Evolutionary conservation across 2,797 vertebrate species (phyloP).

Genomic region (Sebastes oblongus): DNA sequence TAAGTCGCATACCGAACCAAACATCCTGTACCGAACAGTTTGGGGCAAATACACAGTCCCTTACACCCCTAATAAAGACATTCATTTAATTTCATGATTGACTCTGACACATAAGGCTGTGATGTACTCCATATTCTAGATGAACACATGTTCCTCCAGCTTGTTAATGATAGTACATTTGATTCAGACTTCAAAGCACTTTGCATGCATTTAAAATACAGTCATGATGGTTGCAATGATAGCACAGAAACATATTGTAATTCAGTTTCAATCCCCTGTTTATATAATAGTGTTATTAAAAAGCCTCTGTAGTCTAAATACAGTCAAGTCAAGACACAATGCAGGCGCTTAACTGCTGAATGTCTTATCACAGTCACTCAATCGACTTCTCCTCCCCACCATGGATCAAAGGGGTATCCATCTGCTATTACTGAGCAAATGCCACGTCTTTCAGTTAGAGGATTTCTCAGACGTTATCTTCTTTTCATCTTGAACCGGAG

Average conservation of each 20-base stretch:
- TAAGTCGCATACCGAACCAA: background rate
- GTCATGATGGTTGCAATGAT: background rate
- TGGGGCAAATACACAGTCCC: background rate
- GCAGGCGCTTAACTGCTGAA: conserved; percentile 54
- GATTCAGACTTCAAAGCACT: conserved; percentile 6
- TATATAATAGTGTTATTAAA: conserved; percentile 33
- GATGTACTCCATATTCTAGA: background rate
- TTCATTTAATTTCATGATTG: conserved; percentile 25
- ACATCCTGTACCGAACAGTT: background rate
- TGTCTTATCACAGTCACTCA: conserved; percentile 71
- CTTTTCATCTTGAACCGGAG: conserved; percentile 62
- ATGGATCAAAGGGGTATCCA: conserved; percentile 70
- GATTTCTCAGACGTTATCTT: conserved; percentile 72
- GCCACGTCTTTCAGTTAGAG: conserved; percentile 60
- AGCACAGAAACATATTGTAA: background rate
- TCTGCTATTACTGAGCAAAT: conserved; percentile 68
- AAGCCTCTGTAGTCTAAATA: conserved; percentile 33
- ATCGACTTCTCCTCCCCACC: conserved; percentile 66
- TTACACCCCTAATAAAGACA: background rate
- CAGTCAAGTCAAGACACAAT: conserved; percentile 42
- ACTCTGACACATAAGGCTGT: conserved; percentile 6
- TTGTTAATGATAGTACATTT: background rate
- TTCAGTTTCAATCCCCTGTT: conserved; percentile 12
- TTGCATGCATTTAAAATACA: background rate
- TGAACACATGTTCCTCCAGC: background rate